Base-by-base conservation (phyloP, 1,140 invertebrate species). In the Panulirus ornatus region DNA sequence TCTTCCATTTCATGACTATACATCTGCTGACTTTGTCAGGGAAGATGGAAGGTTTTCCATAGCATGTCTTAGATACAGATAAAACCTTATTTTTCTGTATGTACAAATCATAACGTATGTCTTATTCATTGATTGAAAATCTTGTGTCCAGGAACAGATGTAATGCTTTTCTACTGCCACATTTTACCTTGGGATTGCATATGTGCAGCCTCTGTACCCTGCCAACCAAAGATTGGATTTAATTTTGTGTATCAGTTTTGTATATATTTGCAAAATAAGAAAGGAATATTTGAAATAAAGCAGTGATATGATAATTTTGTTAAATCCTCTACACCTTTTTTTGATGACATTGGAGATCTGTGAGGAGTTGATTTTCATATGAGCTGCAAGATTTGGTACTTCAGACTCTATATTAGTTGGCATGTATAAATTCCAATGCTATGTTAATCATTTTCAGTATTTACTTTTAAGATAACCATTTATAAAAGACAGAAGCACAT, bases 201-300 rank as follows among this genome's bases (percentile, higher is more conserved):
- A 54, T 84, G 83, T 86, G 51, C 73, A 38, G 84, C 84, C 84
- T 86, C 84, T 86, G 84, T 86, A 86, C 84, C 84, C 84, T 86
- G 84, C 84, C 84, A 86, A 86, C 84, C 84, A 86, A 86, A 86
- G 84, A 86, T 78, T 86, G 84, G 73, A 86, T 86, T 86, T 86
- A 86, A 75, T 86, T 86, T 86, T 86, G 84, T 86, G 84, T 86
- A 86, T 86, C 66, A 75, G 84, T 86, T 86, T 86, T 86, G 84
- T 86, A 86, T 86, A 86, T 86, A 86, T 86, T 86, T 86, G 84
- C 84, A 86, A 86, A 75, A 86, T 86, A 86, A 76, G 58, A 86
- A 86, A 86, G 73, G 38, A 63, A 73, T 54, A 82, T 82, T 82
- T 82, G 58, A 86, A 86, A 76, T 76, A 86, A 86, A 86, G 84